Base-by-base conservation (phyloP, 2,113 vertebrate species). In the Mohoua ochrocephala region DNA sequence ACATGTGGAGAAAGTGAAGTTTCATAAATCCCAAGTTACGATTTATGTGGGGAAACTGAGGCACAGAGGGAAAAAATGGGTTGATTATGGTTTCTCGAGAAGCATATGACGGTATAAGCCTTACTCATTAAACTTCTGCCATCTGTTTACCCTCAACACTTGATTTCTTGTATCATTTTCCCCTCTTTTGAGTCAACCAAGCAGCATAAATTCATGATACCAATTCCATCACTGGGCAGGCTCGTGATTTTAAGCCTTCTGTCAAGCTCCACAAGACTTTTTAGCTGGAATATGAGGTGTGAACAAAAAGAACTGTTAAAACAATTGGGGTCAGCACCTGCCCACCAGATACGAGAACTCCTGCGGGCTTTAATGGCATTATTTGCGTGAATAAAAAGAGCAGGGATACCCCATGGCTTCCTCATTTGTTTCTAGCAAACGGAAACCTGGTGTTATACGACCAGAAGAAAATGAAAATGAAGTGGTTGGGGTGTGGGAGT, bases 261-360 rank as follows among this genome's bases (percentile, higher is more conserved):
- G 91, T 96, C 95, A 96, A 93, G 54, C 9, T 71, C 79, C 67
- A 37, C 92, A 37, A 86, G 85, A 63, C 49, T 78, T 90, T 96
- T 87, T 22, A 70, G n/a, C 44, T 61, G 70, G 68, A 80, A 93
- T 93, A 95, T 79, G 93, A 95, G 89, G 89, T 96, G 93, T 89
- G 95, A 95, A 96, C 44, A 71, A 93, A 96, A 94, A 92, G 92
- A 92, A 93, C 79, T 93, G 93, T 94, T 95, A 90, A 96, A 96
- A 96, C 93, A 93, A 96, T 95, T 96, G 90, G 88, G 96, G 92
- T 95, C 96, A 96, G 76, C 94, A 86, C 95, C 96, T 95, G 89
- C 94, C 77, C 93, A 94, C 77, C 96, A 94, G 94, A 74, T 96
- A 77, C 1, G 1, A 80, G 95, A 90, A 77, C 91, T 96, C 95